Conservation (phyloP, 2,113 vertebrate species). For the Porphyrio hochstetteri region DNA sequence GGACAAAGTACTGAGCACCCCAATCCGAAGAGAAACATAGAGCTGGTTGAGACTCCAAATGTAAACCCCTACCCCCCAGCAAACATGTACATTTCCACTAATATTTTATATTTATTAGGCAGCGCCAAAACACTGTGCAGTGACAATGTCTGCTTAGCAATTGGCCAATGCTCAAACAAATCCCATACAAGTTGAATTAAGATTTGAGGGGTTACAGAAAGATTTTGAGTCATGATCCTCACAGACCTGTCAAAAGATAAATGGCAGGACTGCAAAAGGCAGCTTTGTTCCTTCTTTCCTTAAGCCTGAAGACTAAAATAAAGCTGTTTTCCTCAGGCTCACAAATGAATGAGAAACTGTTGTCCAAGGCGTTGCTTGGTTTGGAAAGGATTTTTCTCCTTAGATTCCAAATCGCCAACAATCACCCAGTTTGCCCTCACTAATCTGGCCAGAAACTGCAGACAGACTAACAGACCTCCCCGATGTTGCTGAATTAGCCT, state of each 20-base stretch:
- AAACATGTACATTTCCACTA: neutral
- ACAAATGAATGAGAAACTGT: neutral
- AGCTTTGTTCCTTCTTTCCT: neutral
- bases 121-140: neutral
- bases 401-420: neutral
- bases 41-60: neutral
- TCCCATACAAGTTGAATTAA: neutral
- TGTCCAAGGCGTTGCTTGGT: neutral
- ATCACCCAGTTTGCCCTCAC: neutral
- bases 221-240: neutral
- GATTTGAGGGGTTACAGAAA: neutral
- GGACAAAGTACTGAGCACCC: neutral
- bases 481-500: neutral
- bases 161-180: neutral
- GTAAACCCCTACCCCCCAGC: neutral
- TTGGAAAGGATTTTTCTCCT: neutral
- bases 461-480: neutral
- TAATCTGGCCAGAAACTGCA: neutral
- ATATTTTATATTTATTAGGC: neutral
- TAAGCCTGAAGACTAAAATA: neutral
- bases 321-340: neutral
- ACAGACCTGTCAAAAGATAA: neutral
- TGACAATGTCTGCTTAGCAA: neutral
- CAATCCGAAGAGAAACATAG: rapidly evolving
- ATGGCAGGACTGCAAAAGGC: neutral